Conservation (phyloP, 1,140 invertebrate genomes). For the Leptoteleia sp. region DNA sequence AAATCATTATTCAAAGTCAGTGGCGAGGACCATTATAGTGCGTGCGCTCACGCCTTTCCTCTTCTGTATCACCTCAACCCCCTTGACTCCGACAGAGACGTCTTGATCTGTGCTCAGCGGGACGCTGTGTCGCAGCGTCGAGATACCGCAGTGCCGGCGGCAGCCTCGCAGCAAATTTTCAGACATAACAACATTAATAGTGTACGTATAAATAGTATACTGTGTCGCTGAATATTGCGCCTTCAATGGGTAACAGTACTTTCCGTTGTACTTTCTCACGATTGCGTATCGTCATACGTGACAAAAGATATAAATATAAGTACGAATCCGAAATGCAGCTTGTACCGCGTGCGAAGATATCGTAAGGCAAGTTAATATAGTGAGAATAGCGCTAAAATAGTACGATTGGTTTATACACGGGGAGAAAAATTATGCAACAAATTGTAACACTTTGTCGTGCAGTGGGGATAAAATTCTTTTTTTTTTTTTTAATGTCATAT, state of each 20-base stretch:
- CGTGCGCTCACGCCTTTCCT: slow-evolving; percentile 31
- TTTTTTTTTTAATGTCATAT: too few species aligned
- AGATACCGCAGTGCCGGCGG: slow-evolving; percentile 46
- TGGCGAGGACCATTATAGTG: slow-evolving; percentile 10
- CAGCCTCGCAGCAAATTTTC: slow-evolving; percentile 41
- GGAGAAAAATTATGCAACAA: too few species aligned
- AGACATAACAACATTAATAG: slow-evolving; percentile 56
- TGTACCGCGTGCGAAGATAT: too few species aligned
- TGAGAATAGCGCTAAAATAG: too few species aligned
- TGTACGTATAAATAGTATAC: slow-evolving; percentile 38
- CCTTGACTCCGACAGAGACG: slow-evolving; percentile 57
- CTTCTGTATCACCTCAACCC: slow-evolving; percentile 19
- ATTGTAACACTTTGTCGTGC: too few species aligned
- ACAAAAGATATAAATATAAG: slow-evolving; percentile 34
- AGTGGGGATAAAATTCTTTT: too few species aligned
- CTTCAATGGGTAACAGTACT: slow-evolving; percentile 30
- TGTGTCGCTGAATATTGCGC: slow-evolving; percentile 16
- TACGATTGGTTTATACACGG: too few species aligned
- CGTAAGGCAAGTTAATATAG: too few species aligned
- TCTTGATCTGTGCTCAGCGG: slow-evolving; percentile 59
- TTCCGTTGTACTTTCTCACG: slow-evolving; percentile 51
- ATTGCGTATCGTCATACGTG: slow-evolving; percentile 16
- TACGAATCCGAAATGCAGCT: too few species aligned
- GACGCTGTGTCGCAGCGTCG: slow-evolving; percentile 36
- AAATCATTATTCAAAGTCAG: slow-evolving; percentile 40